Conservation (phyloP, 2,797 vertebrate genomes). For the Podarcis lilfordi region DNA sequence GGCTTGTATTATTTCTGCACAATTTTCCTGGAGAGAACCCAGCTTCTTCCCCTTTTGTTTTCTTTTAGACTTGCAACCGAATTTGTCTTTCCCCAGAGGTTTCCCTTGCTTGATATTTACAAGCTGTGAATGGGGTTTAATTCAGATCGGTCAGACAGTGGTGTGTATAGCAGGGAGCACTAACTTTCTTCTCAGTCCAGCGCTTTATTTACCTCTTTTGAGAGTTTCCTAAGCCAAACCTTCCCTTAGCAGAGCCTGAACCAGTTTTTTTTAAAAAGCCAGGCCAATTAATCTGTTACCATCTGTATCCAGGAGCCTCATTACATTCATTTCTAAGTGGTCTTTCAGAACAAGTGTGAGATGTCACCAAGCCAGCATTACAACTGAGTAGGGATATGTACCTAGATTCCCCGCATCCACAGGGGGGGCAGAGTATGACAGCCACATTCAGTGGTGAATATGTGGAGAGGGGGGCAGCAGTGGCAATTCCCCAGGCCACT, state of each 20-base stretch:
- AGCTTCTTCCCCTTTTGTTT: slow-evolving; percentile 36
- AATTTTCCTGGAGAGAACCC: slow-evolving; percentile 11
- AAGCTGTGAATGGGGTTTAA: slow-evolving; percentile 44
- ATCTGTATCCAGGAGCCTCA: slow-evolving; percentile 17
- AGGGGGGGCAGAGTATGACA: no score
- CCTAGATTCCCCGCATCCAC: no score
- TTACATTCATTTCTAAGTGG: not conserved
- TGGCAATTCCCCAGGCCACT: no score
- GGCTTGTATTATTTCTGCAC: not conserved
- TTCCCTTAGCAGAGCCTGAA: slow-evolving; percentile 40
- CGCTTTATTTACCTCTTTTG: slow-evolving; percentile 29
- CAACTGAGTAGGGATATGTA: no score
- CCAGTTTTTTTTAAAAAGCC: not conserved
- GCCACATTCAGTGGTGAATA: no score
- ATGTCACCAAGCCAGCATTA: no score
- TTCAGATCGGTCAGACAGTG: slow-evolving; percentile 39
- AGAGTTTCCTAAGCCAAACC: slow-evolving; percentile 43
- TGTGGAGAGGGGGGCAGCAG: no score
- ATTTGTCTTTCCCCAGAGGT: slow-evolving; percentile 40
- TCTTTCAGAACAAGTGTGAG: not conserved
- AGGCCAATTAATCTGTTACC: slow-evolving; percentile 20
- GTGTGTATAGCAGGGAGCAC: no score
- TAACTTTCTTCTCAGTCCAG: not conserved
- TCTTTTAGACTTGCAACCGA: slow-evolving; percentile 26
- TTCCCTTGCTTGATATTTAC: slow-evolving; percentile 39